These are phyloP conservation scores for Ashinkailepas kermadecensis DNA, from an alignment of 2,888 invertebrate genomes.

Conservation along the genomic window DNA sequence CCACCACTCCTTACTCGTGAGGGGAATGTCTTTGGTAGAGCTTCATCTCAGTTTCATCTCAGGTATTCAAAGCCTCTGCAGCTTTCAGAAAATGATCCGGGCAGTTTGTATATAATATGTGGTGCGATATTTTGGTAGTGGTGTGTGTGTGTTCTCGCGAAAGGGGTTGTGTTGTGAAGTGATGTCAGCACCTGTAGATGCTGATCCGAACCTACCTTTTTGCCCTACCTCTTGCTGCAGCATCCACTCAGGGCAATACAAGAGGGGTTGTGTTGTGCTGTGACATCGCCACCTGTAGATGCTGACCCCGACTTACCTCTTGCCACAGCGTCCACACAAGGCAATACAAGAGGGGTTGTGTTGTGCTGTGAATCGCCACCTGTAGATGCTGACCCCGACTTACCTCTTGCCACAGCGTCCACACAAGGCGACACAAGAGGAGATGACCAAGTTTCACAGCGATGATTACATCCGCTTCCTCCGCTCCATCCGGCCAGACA, in stretches of 20 bases:
- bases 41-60: too few relatives aligned
- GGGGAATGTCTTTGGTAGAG: too few relatives aligned
- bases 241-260: slow-evolving; percentile 97
- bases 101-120: neutral
- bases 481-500: slow-evolving; percentile 93
- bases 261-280: slow-evolving; percentile 72
- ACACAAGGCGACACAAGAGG: slow-evolving; percentile 96
- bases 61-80: neutral
- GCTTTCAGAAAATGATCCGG: neutral
- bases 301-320: too few relatives aligned
- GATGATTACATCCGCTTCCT: slow-evolving; percentile 98
- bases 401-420: slow-evolving; percentile 63
- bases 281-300: neutral
- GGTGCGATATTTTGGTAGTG: too few relatives aligned
- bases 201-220: neutral
- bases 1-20: too few relatives aligned
- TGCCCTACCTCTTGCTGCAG: slow-evolving; percentile 48
- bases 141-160: too few relatives aligned
- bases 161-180: neutral
- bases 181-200: neutral
- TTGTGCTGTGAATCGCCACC: neutral
- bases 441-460: slow-evolving; percentile 99
- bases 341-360: slow-evolving; percentile 54
- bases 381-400: neutral
- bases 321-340: slow-evolving; percentile 83